Evolutionary conservation across 2,797 vertebrate genomes (phyloP).

Genomic region (Labroides dimidiatus): DNA sequence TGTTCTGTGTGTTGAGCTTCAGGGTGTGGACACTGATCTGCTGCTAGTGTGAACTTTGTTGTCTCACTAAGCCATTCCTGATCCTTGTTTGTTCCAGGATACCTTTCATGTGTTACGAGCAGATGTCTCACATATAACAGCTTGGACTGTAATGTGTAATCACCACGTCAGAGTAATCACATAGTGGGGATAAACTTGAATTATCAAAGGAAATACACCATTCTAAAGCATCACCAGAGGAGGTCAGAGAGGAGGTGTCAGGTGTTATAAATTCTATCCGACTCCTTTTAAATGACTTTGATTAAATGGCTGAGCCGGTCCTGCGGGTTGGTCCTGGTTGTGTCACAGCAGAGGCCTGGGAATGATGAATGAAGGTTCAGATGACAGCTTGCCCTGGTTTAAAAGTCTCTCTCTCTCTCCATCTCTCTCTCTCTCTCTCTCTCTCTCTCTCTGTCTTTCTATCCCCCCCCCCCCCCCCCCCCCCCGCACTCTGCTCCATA

Average conservation of each 20-base stretch:
- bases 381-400: slow-evolving; percentile 69
- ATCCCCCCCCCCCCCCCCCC: slow-evolving; percentile 26
- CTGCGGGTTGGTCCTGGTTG: slow-evolving; percentile 36
- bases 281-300: slow-evolving; percentile 31
- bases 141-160: neutral
- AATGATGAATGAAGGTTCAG: slow-evolving; percentile 70
- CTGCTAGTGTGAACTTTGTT: slow-evolving; percentile 43
- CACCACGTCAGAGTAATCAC: neutral
- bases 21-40: slow-evolving; percentile 31
- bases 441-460: no score
- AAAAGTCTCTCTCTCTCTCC: slow-evolving; percentile 49
- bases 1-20: slow-evolving; percentile 32
- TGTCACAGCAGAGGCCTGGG: slow-evolving; percentile 56
- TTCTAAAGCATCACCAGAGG: neutral
- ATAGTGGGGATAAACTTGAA: slow-evolving; percentile 2
- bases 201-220: slow-evolving; percentile 7
- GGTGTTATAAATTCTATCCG: slow-evolving; percentile 11
- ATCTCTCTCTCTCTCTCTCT: no score
- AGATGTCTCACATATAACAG: neutral
- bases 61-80: slow-evolving; percentile 28
- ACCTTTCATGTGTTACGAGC: slow-evolving; percentile 31
- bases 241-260: slow-evolving; percentile 19
- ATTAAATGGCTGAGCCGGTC: slow-evolving; percentile 41
- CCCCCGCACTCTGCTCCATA: slow-evolving; percentile 40
- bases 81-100: slow-evolving; percentile 34